These are phyloP conservation scores for Bradysia coprophila DNA, from an alignment of 1,140 invertebrate species.

Conservation along the genomic window DNA sequence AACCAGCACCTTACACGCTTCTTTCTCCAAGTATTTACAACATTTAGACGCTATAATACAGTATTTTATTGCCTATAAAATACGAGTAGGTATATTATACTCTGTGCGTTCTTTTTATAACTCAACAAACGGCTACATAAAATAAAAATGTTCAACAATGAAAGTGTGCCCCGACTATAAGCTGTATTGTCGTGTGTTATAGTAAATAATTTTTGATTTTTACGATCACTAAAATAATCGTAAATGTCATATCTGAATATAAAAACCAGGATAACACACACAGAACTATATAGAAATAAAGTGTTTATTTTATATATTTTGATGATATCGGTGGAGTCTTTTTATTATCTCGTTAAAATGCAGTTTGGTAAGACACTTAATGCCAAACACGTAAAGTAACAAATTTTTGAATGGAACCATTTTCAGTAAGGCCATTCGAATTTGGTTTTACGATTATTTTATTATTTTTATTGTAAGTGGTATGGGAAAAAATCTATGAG, in stretches of 20 bases:
- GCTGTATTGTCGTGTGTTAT: background rate
- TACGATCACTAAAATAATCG: slow-evolving; percentile 3
- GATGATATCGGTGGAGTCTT: background rate
- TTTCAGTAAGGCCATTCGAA: background rate
- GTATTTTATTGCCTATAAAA: background rate
- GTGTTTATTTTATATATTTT: too few species aligned
- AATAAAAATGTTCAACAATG: background rate
- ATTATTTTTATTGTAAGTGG: background rate
- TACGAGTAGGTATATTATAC: background rate
- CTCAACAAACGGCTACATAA: background rate
- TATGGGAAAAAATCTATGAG: background rate
- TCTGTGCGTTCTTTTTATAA: background rate
- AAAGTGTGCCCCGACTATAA: background rate
- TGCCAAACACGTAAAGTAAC: background rate
- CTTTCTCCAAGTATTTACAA: background rate
- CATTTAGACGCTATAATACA: background rate
- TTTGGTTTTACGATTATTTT: background rate
- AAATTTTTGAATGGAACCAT: background rate
- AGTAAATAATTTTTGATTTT: slow-evolving; percentile 2
- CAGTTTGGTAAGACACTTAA: background rate
- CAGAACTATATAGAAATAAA: too few species aligned
- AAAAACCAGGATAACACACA: too few species aligned
- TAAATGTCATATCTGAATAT: slow-evolving; percentile 1
- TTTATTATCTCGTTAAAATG: background rate
- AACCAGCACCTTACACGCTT: background rate